Conservation (phyloP, 2,113 vertebrate genomes). For the Neofelis nebulosa region DNA sequence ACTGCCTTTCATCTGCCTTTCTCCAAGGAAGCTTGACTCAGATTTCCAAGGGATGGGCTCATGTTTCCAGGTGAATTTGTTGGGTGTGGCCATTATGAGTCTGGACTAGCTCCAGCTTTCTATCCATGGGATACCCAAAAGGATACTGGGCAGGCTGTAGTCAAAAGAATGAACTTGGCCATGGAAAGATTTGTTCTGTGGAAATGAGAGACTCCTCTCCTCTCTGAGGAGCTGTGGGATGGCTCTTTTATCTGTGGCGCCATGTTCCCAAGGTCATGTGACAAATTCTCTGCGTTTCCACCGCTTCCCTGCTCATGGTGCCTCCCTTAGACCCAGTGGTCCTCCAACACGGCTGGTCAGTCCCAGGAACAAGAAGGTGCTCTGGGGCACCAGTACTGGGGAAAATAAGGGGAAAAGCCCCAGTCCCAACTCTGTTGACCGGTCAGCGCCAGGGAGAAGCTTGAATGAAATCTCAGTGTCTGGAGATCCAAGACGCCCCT, state of each 20-base stretch:
- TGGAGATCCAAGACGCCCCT: background rate
- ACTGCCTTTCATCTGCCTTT: background rate
- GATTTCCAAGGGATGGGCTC: background rate
- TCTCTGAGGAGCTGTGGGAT: too few relatives aligned
- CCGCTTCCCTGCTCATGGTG: background rate
- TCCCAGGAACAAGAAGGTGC: background rate
- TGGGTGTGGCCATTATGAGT: background rate
- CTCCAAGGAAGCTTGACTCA: background rate
- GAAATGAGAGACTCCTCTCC: background rate
- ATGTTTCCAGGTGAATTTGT: background rate
- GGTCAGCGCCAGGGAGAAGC: background rate
- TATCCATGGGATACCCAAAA: background rate
- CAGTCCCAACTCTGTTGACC: background rate
- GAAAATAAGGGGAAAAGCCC: background rate
- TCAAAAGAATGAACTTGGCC: background rate
- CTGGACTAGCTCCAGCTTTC: background rate
- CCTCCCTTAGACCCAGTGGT: rapidly evolving
- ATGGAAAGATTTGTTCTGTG: too few relatives aligned
- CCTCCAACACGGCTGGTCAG: too few relatives aligned
- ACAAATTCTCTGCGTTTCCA: background rate
- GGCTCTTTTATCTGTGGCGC: background rate
- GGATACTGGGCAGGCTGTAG: background rate
- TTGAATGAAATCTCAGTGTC: background rate
- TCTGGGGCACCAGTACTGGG: background rate
- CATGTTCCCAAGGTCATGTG: background rate